Conservation (phyloP, 2,797 vertebrate genomes). For the Tokudaia tokunoshimensis region DNA sequence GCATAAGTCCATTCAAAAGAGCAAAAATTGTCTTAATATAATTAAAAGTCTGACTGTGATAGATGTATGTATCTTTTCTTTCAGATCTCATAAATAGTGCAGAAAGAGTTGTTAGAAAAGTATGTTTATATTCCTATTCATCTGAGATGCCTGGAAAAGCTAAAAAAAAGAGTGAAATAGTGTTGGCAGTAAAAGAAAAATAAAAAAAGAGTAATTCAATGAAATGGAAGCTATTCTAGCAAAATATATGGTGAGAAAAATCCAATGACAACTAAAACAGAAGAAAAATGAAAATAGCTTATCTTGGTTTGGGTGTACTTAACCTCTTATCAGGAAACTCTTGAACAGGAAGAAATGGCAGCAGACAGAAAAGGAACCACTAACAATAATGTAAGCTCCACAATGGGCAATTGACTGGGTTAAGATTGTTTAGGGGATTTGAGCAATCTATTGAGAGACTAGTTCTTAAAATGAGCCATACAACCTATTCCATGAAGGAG, state of each 20-base stretch:
- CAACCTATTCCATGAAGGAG: slow-evolving; percentile 13
- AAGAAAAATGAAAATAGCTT: not conserved
- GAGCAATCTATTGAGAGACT: slow-evolving; percentile 22
- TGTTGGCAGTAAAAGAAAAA: not conserved
- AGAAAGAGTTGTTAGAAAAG: not conserved
- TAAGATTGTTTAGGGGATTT: slow-evolving; percentile 21
- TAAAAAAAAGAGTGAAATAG: not conserved
- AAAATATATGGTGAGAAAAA: slow-evolving; percentile 30
- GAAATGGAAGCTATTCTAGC: not conserved
- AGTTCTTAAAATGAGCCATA: slow-evolving; percentile 9
- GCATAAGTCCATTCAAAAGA: not conserved
- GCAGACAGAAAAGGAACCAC: not conserved
- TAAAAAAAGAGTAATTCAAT: not conserved
- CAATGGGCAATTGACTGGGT: not conserved
- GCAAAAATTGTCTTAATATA: not conserved
- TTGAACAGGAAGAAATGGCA: not conserved
- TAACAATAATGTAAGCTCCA: not conserved
- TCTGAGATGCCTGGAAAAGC: not conserved
- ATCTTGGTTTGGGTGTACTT: not conserved
- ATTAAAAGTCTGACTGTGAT: not conserved
- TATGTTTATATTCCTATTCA: not conserved
- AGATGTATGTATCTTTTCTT: not conserved
- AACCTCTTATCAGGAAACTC: not conserved
- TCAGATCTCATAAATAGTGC: not conserved
- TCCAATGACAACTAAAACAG: not conserved